Evolutionary conservation across 2,888 invertebrate genomes (phyloP), one percentile per base, ranked within the genome.

Genomic region (Hymenopus coronatus): DNA sequence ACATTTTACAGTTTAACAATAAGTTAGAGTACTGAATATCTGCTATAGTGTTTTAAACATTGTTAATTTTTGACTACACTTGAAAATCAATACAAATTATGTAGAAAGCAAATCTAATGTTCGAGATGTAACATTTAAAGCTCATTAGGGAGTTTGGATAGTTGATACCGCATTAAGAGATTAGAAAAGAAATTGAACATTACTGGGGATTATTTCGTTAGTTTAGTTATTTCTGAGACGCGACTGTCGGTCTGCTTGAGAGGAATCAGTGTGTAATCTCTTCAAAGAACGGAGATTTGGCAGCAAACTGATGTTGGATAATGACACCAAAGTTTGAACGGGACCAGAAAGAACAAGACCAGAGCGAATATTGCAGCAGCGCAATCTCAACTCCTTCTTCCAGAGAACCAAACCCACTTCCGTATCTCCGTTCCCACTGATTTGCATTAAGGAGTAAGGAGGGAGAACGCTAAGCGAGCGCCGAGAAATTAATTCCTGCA

Each of bases 401-500:
- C 54, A 54, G n/a, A 20, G 8, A n/a, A 40, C 54, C 87, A 33
- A 87, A 82, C 87, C 82, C 82, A 20, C 33, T n/a, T 70, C 20
- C 84, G 33, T 84, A 84, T 84, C 30, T 33, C 84, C 20, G 28
- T 28, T 15, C 87, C 27, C 27, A n/a, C 82, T 82, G 87, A 87
- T 33, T 87, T 40, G 28, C 87, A 87, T 87, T 87, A 40, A 70
- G 54, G 25, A 70, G 54, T 70, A 70, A 70, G 54, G 54, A 25
- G 82, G 54, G 54, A 6, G 82, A 82, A 82, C 82, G 82, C 54
- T n/a, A 87, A 82, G 82, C 87, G 87, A 87, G 82, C 33, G 40
- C 87, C 87, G 33, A 87, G 87, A 40, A 87, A 87, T 82, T 87
- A 87, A 87, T 82, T 87, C 87, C 33, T 82, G 33, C 82, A 82